phyloP scores from a whole-genome alignment of 1,140 invertebrate species.

The Heliconius hermathena region DNA sequence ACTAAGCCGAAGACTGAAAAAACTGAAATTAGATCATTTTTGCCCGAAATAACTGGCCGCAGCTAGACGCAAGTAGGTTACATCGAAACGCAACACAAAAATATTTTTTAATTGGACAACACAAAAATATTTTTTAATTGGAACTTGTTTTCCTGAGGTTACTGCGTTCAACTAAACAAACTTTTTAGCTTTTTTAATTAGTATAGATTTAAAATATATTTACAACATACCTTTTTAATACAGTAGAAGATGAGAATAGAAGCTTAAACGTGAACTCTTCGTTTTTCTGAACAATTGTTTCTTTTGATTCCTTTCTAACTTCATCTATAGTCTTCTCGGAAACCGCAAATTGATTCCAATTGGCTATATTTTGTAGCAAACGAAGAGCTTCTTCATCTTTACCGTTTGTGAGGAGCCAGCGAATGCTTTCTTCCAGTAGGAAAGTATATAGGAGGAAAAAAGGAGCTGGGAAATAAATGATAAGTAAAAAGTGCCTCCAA shows the following conservation, averaged over 20 bases:
- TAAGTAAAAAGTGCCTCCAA: conserved; percentile 32
- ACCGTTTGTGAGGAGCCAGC: conserved; percentile 83
- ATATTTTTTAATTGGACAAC: no score
- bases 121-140: no score
- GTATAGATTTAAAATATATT: no score
- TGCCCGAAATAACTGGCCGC: no score
- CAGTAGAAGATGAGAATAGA: conserved; percentile 16
- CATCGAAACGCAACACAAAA: no score
- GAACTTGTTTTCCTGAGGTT: no score
- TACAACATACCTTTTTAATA: conserved; percentile 62
- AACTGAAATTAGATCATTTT: no score
- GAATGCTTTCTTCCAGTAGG: conserved; percentile 86
- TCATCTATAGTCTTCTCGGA: conserved; percentile 36
- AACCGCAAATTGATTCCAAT: conserved; percentile 29
- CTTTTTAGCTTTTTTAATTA: no score
- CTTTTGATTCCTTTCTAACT: conserved; percentile 27
- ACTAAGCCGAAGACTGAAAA: no score
- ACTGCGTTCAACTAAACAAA: no score
- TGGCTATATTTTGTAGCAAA: conserved; percentile 52
- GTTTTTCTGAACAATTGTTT: conserved; percentile 1
- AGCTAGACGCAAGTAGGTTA: no score
- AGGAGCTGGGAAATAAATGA: conserved; percentile 29
- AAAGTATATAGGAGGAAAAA: conserved; percentile 37
- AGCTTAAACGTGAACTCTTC: conserved; percentile 31
- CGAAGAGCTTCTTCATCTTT: conserved; percentile 84